Percentiles rank a stretch among this genome's conserved stretches.
Evolutionary conservation across 2,888 invertebrate genomes (phyloP).

Genomic region (Phengaris alcon): DNA sequence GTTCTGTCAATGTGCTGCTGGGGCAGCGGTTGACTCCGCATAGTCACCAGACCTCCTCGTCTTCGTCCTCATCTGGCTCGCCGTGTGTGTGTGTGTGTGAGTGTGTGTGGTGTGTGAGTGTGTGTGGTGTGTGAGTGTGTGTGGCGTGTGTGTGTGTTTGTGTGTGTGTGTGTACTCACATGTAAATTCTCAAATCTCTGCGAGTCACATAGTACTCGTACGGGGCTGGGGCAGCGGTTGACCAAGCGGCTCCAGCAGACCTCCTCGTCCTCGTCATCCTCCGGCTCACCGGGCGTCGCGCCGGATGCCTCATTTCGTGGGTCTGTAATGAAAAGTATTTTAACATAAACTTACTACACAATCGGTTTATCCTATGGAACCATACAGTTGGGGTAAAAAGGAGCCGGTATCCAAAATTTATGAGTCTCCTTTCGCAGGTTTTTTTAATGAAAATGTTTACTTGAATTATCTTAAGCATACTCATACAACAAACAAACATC

Average conservation of each 20-base stretch:
- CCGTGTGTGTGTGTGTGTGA: neutral
- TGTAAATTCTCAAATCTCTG: conserved; percentile 90
- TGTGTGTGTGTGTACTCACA: conserved; percentile 68
- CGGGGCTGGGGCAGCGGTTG: conserved; percentile 68
- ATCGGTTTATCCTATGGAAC: too few relatives aligned
- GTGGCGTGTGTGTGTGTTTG: neutral
- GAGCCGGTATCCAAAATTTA: too few relatives aligned
- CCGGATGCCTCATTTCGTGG: conserved; percentile 43
- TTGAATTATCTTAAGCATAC: too few relatives aligned
- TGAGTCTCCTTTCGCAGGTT: too few relatives aligned
- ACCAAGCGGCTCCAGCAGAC: conserved; percentile 65
- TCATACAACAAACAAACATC: neutral
- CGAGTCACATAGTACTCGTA: conserved; percentile 82
- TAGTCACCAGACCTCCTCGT: too few relatives aligned
- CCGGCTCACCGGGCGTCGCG: conserved; percentile 43
- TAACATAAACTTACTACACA: neutral
- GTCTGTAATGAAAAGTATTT: conserved; percentile 35
- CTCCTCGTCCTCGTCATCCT: conserved; percentile 42
- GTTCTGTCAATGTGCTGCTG: too few relatives aligned
- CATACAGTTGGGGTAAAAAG: too few relatives aligned
- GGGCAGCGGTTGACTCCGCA: too few relatives aligned
- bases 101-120: too few relatives aligned
- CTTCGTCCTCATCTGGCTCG: too few relatives aligned
- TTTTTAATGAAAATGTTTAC: too few relatives aligned
- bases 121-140: neutral